phyloP scores from a whole-genome alignment of 2,888 invertebrate species.

The Mechanitis mazaeus region DNA sequence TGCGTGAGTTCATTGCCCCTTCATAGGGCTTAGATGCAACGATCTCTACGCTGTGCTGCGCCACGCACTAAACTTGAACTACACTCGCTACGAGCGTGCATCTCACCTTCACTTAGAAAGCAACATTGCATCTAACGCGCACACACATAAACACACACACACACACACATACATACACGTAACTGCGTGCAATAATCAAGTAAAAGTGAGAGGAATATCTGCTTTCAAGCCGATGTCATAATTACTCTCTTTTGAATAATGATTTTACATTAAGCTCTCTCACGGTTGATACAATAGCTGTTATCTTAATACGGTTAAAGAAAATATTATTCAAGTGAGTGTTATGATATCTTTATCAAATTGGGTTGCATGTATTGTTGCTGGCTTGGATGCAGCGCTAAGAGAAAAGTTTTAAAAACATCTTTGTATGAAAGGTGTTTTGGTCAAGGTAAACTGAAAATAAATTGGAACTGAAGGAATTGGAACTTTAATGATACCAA shows the following conservation, averaged over 20 bases:
- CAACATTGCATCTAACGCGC: conserved; percentile 62
- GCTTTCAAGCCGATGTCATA: conserved; percentile 33
- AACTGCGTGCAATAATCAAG: conserved; percentile 43
- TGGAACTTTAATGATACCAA: background rate
- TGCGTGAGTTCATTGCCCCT: conserved; percentile 73
- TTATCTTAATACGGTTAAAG: conserved; percentile 23
- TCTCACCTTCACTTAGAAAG: conserved; percentile 75
- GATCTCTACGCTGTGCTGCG: conserved; percentile 60
- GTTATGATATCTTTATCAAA: conserved; percentile 25
- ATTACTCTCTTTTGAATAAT: conserved; percentile 13
- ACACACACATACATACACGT: conserved; percentile 26
- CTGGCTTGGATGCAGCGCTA: conserved; percentile 18
- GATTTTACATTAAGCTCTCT: conserved; percentile 11
- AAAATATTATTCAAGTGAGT: conserved; percentile 19
- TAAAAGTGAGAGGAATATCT: conserved; percentile 64
- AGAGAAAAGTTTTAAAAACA: conserved; percentile 34
- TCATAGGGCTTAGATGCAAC: conserved; percentile 70
- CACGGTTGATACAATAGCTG: conserved; percentile 24
- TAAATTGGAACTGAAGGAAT: no score
- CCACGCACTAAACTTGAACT: conserved; percentile 67
- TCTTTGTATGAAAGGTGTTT: conserved; percentile 13
- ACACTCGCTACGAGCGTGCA: conserved; percentile 59
- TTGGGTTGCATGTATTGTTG: conserved; percentile 17
- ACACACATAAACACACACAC: conserved; percentile 41
- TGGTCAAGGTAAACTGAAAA: background rate